Evolutionary conservation across 1,140 invertebrate genomes (phyloP).

Genomic region (Doryteuthis pealeii): DNA sequence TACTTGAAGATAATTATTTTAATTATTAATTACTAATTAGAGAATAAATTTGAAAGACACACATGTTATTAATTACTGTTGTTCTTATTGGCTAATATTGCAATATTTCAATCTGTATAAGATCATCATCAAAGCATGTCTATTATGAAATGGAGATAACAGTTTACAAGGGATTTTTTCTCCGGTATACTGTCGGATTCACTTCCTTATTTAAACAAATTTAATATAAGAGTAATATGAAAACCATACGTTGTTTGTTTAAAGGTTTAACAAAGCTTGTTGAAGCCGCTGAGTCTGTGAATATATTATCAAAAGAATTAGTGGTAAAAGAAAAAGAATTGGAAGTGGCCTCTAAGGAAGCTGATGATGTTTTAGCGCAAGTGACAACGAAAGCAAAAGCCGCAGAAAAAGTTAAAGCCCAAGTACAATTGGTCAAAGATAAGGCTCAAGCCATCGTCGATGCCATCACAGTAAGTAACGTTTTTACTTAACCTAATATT

Average conservation of each 20-base stretch:
- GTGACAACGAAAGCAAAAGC: conserved; percentile 77
- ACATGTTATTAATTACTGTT: too few relatives aligned
- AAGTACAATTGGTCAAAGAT: conserved; percentile 91
- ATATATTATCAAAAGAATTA: conserved; percentile 86
- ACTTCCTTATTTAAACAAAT: too few relatives aligned
- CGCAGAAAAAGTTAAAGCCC: conserved; percentile 91
- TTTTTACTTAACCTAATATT: not conserved
- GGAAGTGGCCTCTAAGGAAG: conserved; percentile 83
- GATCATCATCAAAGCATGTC: too few relatives aligned
- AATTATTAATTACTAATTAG: too few relatives aligned
- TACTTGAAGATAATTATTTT: too few relatives aligned
- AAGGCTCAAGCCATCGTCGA: conserved; percentile 79
- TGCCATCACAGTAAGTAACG: conserved; percentile 71
- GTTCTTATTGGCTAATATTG: too few relatives aligned
- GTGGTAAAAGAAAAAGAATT: conserved; percentile 92
- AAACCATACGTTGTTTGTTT: conserved; percentile 1
- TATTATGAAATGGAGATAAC: too few relatives aligned
- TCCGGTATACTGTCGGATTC: too few relatives aligned
- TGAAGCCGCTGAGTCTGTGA: conserved; percentile 90
- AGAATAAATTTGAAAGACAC: too few relatives aligned
- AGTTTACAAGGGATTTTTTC: too few relatives aligned
- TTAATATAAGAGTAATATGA: too few relatives aligned
- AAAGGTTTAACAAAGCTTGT: conserved; percentile 90
- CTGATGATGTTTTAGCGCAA: conserved; percentile 69
- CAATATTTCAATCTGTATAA: too few relatives aligned